phyloP scores from a whole-genome alignment of 2,113 vertebrate species.

The Festucalex cinctus region DNA sequence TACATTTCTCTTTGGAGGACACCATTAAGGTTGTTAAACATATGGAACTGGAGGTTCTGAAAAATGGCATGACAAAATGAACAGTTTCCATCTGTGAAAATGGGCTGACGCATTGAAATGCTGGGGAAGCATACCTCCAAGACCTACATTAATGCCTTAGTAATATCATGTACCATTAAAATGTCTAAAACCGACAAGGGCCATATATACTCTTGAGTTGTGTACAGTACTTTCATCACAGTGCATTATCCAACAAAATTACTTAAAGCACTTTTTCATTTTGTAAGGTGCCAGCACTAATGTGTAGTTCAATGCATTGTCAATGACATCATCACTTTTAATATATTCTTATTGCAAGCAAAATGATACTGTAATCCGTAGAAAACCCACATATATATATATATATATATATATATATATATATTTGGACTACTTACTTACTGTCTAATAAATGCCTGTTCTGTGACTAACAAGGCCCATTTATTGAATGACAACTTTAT shows the following conservation, averaged over 20 bases:
- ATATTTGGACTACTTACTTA: no score
- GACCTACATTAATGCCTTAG: slow-evolving; percentile 29
- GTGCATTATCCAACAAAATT: neutral
- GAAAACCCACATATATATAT: no score
- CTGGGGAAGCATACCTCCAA: slow-evolving; percentile 26
- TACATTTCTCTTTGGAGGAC: slow-evolving; percentile 49
- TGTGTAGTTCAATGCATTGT: no score
- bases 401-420: no score
- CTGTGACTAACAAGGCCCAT: no score
- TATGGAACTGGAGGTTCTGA: slow-evolving; percentile 46
- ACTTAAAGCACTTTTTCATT: no score
- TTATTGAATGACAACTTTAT: no score
- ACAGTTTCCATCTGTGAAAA: slow-evolving; percentile 17
- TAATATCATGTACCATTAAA: slow-evolving; percentile 1
- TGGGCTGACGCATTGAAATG: slow-evolving; percentile 14
- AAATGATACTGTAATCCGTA: no score
- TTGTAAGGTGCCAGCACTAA: no score
- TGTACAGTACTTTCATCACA: neutral
- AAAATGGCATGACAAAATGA: slow-evolving; percentile 41
- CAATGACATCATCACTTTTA: no score
- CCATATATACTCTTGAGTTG: neutral
- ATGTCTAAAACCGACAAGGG: neutral
- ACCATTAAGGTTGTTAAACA: slow-evolving; percentile 41
- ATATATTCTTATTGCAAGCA: no score
- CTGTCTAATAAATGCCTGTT: no score